phyloP scores from a whole-genome alignment of 2,888 invertebrate species.

The Tenthredo livida region DNA sequence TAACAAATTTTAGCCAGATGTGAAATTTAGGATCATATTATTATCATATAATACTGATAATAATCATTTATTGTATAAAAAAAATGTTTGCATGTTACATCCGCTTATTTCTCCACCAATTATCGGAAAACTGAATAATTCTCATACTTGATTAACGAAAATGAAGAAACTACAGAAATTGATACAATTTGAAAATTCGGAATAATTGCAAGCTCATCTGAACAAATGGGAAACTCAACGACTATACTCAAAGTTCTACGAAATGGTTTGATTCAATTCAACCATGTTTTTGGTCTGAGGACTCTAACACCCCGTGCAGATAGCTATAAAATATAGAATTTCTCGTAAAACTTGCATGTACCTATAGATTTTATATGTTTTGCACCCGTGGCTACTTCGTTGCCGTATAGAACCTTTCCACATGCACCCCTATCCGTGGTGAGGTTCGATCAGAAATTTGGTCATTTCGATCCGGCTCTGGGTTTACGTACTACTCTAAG shows the following conservation, averaged over 20 bases:
- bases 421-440: neutral
- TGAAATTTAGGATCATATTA: neutral
- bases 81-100: too few relatives aligned
- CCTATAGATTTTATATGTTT: neutral
- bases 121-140: too few relatives aligned
- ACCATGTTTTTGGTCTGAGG: neutral
- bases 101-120: too few relatives aligned
- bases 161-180: too few relatives aligned
- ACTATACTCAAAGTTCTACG: too few relatives aligned
- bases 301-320: neutral
- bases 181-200: neutral
- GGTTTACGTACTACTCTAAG: conserved; percentile 2
- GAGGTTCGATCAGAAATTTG: conserved; percentile 29
- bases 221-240: neutral
- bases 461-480: neutral
- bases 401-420: conserved; percentile 1
- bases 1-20: neutral
- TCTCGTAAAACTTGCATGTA: neutral
- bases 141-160: too few relatives aligned
- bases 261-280: neutral
- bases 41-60: neutral
- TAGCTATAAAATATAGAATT: conserved; percentile 1
- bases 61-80: too few relatives aligned
- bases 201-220: neutral
- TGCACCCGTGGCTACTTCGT: neutral